Conservation (phyloP, 2,888 invertebrate genomes). For the Eudemis profundana region DNA sequence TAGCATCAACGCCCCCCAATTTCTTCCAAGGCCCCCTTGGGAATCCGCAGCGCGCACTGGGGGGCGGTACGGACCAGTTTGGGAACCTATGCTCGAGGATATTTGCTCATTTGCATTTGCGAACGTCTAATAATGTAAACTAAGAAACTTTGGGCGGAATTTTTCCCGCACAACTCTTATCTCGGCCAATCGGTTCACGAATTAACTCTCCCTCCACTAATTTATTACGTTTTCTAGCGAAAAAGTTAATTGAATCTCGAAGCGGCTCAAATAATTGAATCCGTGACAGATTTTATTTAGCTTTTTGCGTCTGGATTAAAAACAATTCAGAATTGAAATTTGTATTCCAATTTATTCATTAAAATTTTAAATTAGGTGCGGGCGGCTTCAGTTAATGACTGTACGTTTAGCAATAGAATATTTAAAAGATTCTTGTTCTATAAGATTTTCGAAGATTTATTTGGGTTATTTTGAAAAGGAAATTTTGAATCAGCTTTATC, state of each 20-base stretch:
- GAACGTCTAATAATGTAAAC: neutral
- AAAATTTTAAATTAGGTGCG: slow-evolving; percentile 33
- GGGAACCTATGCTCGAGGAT: no score
- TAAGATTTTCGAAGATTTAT: slow-evolving; percentile 14
- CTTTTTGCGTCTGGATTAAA: slow-evolving; percentile 34
- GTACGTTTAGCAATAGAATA: slow-evolving; percentile 29
- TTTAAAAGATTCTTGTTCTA: slow-evolving; percentile 28
- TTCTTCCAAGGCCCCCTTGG: no score
- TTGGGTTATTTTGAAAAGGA: slow-evolving; percentile 19
- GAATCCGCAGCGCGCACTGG: no score
- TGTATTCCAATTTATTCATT: slow-evolving; percentile 42
- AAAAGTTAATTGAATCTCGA: slow-evolving; percentile 41
- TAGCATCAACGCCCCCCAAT: no score
- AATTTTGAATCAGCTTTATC: slow-evolving; percentile 11
- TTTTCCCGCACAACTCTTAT: slow-evolving; percentile 12
- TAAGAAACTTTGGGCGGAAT: no score
- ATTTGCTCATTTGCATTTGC: neutral
- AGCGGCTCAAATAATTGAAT: slow-evolving; percentile 39
- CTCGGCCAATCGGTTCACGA: slow-evolving; percentile 39
- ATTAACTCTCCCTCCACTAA: slow-evolving; percentile 35
- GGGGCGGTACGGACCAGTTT: no score
- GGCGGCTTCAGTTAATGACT: slow-evolving; percentile 26
- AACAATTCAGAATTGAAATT: slow-evolving; percentile 39
- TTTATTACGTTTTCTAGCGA: slow-evolving; percentile 40
- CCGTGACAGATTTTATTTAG: slow-evolving; percentile 42